Percentiles rank a stretch among this genome's conserved stretches.
phyloP scores from a whole-genome alignment of 64 coral and sea anemone species.

The Montipora capricornis region DNA sequence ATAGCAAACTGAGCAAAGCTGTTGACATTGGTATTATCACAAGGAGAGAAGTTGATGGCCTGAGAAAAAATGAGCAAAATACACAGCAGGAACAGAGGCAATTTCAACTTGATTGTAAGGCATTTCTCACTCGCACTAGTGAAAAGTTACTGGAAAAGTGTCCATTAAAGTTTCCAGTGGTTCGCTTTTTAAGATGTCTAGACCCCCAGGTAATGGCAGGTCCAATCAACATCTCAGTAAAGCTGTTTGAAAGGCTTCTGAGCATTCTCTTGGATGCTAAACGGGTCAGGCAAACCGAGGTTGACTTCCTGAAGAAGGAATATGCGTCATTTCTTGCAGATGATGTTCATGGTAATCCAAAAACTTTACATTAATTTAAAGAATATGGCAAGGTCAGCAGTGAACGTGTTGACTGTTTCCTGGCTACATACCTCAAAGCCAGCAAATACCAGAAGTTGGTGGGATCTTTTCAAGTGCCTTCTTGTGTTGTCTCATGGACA shows the following conservation, averaged over 20 bases:
- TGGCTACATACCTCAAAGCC: neutral
- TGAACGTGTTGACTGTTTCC: neutral
- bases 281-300: neutral
- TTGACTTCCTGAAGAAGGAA: neutral
- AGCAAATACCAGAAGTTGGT: conserved; percentile 1
- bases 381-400: neutral
- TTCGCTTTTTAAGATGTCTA: neutral
- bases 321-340: neutral
- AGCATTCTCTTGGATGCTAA: neutral
- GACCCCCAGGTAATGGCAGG: neutral
- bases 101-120: neutral
- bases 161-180: neutral
- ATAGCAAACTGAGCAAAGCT: neutral
- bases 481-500: neutral
- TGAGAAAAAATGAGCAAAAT: conserved; percentile 10
- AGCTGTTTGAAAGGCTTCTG: conserved; percentile 20
- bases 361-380: neutral
- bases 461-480: no score
- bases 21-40: neutral
- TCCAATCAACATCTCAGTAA: conserved; percentile 30
- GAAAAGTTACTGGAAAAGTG: neutral
- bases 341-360: neutral
- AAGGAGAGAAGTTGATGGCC: neutral
- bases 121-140: neutral
- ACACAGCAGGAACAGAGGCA: neutral